Base-by-base conservation (phyloP, 2,113 vertebrate genomes). In the Callaeas wilsoni region DNA sequence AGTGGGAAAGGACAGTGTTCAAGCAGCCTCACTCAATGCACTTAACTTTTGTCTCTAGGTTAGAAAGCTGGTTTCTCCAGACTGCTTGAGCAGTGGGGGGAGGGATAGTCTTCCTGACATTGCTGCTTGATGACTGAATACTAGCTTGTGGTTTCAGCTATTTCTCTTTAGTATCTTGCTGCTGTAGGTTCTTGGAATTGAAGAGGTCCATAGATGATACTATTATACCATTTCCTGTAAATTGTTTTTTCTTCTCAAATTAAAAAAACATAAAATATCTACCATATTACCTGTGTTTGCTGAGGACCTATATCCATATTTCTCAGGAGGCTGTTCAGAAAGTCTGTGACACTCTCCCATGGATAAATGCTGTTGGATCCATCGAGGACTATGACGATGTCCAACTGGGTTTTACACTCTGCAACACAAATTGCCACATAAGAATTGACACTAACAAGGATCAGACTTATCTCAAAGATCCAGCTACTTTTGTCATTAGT, bases 331-430 rank as follows among this genome's bases (percentile, higher is more conserved):
- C 98, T 98, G 21, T 95, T 89, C 83, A 99, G 97, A 92, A 99
- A 99, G 0, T 92, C 95, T 4, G 95, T 98, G 79, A 99, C 99
- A 55, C 98, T 98, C 4, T 94, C 52, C 99, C 99, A 99, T 12
- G 99, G 99, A 82, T 99, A 99, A 96, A 99, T 99, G 63, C 99
- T 99, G 97, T 99, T 99, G 30, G 99, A 99, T 13, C 99, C 99
- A 81, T 99, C 99, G 17, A 99, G 98, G 37, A 99, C 99, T 10
- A 99, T 98, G 84, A 99, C 98, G 1, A 99, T 99, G 70, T 99
- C 99, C 97, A 99, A 69, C 57, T 99, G 98, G 55, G 98, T 98
- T 37, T 96, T 96, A 94, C 99, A 99, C 16, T 98, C 99, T 99
- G 97, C 21, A 98, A 98, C 17, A 97, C 33, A 93, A 94, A 89